Percentiles rank a stretch among this genome's conserved stretches.
phyloP scores from a whole-genome alignment of 2,797 vertebrate species.

The Darevskia nairensis region DNA sequence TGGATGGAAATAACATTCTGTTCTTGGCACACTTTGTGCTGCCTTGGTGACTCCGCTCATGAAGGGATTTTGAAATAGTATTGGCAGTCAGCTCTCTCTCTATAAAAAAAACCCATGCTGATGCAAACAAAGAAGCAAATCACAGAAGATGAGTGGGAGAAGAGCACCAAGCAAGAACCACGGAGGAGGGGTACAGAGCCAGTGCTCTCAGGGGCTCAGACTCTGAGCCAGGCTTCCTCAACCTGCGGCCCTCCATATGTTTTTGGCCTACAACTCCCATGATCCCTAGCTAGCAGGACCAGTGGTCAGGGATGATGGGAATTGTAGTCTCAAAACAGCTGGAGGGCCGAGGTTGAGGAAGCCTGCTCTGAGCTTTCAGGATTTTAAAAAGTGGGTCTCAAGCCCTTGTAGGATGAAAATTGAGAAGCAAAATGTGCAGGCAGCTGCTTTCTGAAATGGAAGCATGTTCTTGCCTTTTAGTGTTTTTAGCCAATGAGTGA shows the following conservation, averaged over 20 bases:
- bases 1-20: background rate
- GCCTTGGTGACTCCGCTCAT: background rate
- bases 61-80: background rate
- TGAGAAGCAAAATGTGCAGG: no score
- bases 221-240: no score
- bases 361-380: background rate
- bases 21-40: background rate
- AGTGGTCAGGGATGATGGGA: no score
- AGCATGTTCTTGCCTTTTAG: background rate
- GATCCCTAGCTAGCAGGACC: no score
- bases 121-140: background rate
- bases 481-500: background rate
- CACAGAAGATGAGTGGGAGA: background rate
- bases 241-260: no score
- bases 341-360: no score
- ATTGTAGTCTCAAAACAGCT: no score
- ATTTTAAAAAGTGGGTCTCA: background rate
- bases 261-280: no score
- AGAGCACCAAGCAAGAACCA: background rate
- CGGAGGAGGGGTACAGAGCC: no score
- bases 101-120: background rate
- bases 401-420: no score
- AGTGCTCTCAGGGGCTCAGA: no score
- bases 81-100: background rate
- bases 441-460: no score